These are phyloP conservation scores for Xerus rutilus DNA, from an alignment of 2,797 vertebrate species.

Conservation along the genomic window DNA sequence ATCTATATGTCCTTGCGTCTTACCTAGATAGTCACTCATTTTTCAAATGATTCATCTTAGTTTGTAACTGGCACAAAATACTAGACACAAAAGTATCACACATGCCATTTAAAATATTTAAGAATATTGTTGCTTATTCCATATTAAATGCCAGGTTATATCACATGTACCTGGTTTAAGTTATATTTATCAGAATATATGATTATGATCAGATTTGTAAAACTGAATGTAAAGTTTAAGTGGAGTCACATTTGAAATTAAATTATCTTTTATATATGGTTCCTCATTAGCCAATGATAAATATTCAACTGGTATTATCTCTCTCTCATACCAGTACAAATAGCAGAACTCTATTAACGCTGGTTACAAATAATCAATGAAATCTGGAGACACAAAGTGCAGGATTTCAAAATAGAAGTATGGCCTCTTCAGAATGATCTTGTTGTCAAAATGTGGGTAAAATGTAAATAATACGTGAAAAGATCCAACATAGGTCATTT, in stretches of 20 bases:
- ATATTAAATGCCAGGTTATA: not conserved
- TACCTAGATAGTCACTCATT: not conserved
- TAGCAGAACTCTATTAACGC: not conserved
- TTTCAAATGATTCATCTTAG: not conserved
- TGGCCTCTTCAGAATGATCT: not conserved
- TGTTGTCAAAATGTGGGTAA: not conserved
- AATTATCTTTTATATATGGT: not conserved
- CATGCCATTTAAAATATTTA: not conserved
- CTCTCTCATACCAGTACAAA: not conserved
- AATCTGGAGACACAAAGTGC: not conserved
- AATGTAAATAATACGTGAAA: not conserved
- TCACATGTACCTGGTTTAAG: not conserved
- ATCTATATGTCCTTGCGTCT: not conserved
- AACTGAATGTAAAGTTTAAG: not conserved
- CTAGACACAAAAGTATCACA: not conserved
- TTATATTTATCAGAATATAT: not conserved
- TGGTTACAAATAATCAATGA: slow-evolving; percentile 16
- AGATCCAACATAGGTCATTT: not conserved
- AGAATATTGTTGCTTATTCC: not conserved
- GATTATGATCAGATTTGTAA: not conserved
- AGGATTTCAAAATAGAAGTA: not conserved
- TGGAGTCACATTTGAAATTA: not conserved
- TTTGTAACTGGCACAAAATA: not conserved
- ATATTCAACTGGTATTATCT: not conserved
- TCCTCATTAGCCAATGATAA: not conserved